These are phyloP conservation scores for Busseola fusca DNA, from an alignment of 2,888 invertebrate species.

Conservation along the genomic window DNA sequence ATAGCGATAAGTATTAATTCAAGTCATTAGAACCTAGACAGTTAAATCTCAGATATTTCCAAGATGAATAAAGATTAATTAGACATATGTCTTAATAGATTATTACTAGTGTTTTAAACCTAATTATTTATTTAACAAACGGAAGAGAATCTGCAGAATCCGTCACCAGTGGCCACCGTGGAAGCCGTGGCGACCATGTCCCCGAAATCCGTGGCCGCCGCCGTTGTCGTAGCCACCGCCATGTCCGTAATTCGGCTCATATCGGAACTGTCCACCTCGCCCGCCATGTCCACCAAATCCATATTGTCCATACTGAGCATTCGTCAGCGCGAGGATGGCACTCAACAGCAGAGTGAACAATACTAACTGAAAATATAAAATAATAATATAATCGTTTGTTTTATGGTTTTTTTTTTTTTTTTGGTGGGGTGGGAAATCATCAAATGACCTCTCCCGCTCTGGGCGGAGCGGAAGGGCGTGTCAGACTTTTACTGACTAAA, in stretches of 20 bases:
- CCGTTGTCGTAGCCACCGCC: neutral
- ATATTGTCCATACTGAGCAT: constrained; percentile 6
- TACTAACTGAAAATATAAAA: constrained; percentile 34
- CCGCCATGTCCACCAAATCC: constrained; percentile 1
- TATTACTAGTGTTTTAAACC: neutral
- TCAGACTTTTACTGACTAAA: too few species aligned
- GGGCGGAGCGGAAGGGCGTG: too few species aligned
- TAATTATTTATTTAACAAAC: neutral
- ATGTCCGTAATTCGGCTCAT: constrained; percentile 2
- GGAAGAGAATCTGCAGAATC: neutral
- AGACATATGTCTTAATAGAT: neutral
- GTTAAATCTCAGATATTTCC: neutral
- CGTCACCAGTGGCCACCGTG: neutral
- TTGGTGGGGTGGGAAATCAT: too few species aligned
- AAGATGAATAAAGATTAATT: neutral
- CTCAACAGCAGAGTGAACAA: constrained; percentile 31
- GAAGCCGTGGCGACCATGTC: neutral
- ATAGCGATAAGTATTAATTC: neutral
- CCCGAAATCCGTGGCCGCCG: neutral
- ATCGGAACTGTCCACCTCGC: constrained; percentile 13
- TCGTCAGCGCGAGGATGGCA: constrained; percentile 17
- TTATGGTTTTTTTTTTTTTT: too few species aligned
- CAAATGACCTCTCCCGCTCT: too few species aligned
- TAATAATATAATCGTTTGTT: neutral
- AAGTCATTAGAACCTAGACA: neutral